A percentile compares a stretch with the other conserved stretches of the same genome.
Evolutionary conservation across 1,140 invertebrate genomes (phyloP).

Genomic region (Pachyrhynchus sulphureomaculatus): DNA sequence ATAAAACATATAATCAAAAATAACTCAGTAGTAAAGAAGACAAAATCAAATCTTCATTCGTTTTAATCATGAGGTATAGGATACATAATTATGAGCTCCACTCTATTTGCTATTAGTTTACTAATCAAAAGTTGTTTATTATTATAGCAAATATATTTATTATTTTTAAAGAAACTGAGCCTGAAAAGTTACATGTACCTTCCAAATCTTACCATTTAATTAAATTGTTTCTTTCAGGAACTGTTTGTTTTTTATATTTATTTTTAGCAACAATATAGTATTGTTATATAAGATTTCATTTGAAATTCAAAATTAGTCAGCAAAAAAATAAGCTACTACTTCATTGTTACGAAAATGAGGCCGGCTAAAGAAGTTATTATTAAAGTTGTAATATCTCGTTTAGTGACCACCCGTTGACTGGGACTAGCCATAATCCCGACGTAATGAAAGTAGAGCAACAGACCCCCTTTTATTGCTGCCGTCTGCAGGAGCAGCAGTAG

Average conservation of each 20-base stretch:
- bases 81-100: no score
- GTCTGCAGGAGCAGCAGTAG: conserved; percentile 25
- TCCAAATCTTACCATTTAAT: no score
- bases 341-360: conserved; percentile 20
- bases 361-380: conserved; percentile 26
- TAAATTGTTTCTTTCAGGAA: background rate
- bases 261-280: background rate
- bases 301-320: conserved; percentile 14
- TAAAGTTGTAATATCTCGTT: conserved; percentile 41
- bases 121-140: no score
- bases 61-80: no score
- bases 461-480: conserved; percentile 35
- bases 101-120: no score
- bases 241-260: background rate
- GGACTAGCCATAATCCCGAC: conserved; percentile 41
- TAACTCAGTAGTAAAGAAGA: no score
- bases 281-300: conserved; percentile 1
- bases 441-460: conserved; percentile 47
- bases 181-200: no score
- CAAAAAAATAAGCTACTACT: conserved; percentile 21
- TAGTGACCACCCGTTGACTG: conserved; percentile 46
- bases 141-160: no score
- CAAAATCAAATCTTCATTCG: no score
- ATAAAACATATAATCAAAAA: no score
- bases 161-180: no score